These are phyloP conservation scores for Sphaerophoria rueppellii DNA, from an alignment of 2,888 invertebrate species.

Conservation along the genomic window DNA sequence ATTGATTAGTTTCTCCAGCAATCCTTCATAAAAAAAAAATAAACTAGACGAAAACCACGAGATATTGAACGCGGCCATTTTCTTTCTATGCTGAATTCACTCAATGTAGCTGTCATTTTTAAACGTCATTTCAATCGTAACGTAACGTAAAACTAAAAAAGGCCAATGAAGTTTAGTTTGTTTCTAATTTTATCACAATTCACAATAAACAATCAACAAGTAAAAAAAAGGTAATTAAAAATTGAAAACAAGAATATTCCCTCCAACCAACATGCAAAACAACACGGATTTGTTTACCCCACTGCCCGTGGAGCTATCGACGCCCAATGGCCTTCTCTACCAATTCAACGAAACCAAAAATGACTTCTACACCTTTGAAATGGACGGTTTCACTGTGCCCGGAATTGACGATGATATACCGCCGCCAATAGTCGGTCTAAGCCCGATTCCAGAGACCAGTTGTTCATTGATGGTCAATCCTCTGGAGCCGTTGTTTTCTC, in stretches of 20 bases:
- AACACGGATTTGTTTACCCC: conserved; percentile 56
- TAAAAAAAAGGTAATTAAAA: not conserved
- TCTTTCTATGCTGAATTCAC: no score
- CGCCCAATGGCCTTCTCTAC: conserved; percentile 51
- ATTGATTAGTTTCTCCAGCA: no score
- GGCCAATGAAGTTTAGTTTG: no score
- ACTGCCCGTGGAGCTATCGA: conserved; percentile 50
- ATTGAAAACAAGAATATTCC: no score
- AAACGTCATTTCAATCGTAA: no score
- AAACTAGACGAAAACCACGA: no score
- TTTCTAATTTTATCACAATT: no score
- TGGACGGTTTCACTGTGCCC: conserved; percentile 57
- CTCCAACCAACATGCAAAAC: conserved; percentile 41
- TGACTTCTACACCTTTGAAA: conserved; percentile 54
- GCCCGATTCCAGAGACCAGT: conserved; percentile 43
- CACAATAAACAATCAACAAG: not conserved
- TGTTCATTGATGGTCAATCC: conserved; percentile 36
- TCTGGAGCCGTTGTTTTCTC: conserved; percentile 48
- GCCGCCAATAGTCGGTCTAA: conserved; percentile 31
- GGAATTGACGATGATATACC: conserved; percentile 53
- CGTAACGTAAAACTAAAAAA: no score
- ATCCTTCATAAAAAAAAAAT: no score
- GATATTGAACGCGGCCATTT: no score
- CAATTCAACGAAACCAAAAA: conserved; percentile 48
- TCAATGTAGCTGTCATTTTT: no score